Evolutionary conservation across 2,113 vertebrate species (phyloP).

Genomic region (Lamprotornis superbus): DNA sequence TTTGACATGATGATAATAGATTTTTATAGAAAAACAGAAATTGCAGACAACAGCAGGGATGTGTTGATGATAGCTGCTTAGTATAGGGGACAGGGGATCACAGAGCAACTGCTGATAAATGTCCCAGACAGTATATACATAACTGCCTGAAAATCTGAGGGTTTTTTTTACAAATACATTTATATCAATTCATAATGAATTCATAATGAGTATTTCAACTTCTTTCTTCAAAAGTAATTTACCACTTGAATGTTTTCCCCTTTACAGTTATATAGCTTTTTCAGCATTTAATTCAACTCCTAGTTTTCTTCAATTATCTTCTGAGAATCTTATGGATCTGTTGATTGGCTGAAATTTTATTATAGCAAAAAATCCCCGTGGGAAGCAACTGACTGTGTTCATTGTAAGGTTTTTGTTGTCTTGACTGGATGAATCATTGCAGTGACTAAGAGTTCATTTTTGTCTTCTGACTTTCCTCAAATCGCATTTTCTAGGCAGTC

Average conservation of each 20-base stretch:
- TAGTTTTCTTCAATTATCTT: background rate
- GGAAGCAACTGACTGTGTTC: background rate
- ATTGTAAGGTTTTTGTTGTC: background rate
- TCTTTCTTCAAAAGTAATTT: background rate
- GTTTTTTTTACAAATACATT: background rate
- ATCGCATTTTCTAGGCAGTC: background rate
- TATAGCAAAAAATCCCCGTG: background rate
- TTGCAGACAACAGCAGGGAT: background rate
- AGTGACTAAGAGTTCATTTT: background rate
- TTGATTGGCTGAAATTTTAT: background rate
- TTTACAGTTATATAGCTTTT: background rate
- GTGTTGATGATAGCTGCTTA: background rate
- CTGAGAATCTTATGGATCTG: background rate
- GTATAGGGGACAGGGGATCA: background rate
- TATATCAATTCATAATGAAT: background rate
- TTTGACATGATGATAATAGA: background rate
- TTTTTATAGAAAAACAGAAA: background rate
- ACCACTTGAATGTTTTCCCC: background rate
- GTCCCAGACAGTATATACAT: background rate
- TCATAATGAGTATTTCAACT: background rate
- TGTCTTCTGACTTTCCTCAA: background rate
- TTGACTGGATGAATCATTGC: background rate
- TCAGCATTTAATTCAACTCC: background rate
- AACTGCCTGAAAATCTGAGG: background rate
- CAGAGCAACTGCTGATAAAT: background rate